Evolutionary conservation across 2,113 vertebrate genomes (phyloP).

Genomic region (Nycticryphes semicollaris): DNA sequence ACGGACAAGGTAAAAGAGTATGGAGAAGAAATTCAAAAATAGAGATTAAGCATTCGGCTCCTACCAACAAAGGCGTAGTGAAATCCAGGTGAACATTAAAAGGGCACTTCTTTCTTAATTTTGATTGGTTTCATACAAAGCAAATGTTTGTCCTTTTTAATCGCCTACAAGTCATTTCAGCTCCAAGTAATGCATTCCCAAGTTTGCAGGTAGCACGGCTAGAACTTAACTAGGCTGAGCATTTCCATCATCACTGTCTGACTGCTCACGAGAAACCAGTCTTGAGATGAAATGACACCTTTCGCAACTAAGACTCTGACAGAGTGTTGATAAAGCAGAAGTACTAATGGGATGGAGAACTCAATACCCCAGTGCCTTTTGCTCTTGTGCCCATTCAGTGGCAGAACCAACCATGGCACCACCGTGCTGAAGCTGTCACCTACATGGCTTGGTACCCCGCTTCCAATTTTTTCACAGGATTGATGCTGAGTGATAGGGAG

Average conservation of each 20-base stretch:
- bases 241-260: not conserved
- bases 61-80: not conserved
- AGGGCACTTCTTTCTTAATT: not conserved
- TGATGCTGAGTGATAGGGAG: slow-evolving; percentile 57
- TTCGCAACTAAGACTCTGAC: slow-evolving; percentile 35
- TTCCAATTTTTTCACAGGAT: slow-evolving; percentile 61
- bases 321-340: slow-evolving; percentile 37
- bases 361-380: slow-evolving; percentile 52
- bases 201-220: not conserved
- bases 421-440: slow-evolving; percentile 56
- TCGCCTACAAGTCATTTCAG: not conserved
- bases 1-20: not conserved
- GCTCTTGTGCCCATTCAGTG: slow-evolving; percentile 38
- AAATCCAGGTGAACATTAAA: not conserved
- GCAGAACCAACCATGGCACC: slow-evolving; percentile 26
- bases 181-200: not conserved
- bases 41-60: not conserved
- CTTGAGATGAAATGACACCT: not conserved
- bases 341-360: not conserved
- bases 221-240: not conserved
- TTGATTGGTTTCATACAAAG: not conserved
- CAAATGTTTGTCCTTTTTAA: not conserved
- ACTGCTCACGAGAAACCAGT: not conserved
- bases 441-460: slow-evolving; percentile 44
- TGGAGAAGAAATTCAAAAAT: not conserved